Conservation (phyloP, 1,140 invertebrate genomes). For the Sinella curviseta region DNA sequence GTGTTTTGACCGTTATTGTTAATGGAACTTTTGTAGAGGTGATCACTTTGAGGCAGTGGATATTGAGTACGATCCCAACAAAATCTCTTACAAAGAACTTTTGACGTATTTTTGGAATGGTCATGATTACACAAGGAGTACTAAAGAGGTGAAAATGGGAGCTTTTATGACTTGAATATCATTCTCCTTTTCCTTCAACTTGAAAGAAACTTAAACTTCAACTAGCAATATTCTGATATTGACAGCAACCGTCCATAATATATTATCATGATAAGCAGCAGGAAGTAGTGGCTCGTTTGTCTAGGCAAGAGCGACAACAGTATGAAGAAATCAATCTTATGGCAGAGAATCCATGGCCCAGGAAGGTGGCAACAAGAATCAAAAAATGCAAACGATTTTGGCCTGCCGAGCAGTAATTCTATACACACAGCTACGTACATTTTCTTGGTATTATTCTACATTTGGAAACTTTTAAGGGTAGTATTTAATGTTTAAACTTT, state of each 20-base stretch:
- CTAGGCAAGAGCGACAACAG: background rate
- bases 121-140: background rate
- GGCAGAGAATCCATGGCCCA: background rate
- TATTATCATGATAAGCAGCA: background rate
- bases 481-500: background rate
- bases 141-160: background rate
- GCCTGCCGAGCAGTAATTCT: background rate
- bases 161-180: background rate
- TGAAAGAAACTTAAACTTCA: background rate
- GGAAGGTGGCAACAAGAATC: background rate
- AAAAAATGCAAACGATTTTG: background rate
- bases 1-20: too few species aligned
- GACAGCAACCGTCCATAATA: background rate
- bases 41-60: background rate
- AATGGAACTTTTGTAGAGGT: too few species aligned
- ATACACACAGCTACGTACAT: too few species aligned
- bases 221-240: too few species aligned
- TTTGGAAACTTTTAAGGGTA: too few species aligned
- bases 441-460: too few species aligned
- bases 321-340: conserved; percentile 1
- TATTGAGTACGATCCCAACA: background rate
- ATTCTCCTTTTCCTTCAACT: background rate
- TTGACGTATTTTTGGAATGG: background rate
- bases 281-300: background rate
- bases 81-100: conserved; percentile 7